Percentiles rank a stretch among this genome's conserved stretches.
Evolutionary conservation across 2,113 vertebrate genomes (phyloP).

Genomic region (Megaceryle maxima): DNA sequence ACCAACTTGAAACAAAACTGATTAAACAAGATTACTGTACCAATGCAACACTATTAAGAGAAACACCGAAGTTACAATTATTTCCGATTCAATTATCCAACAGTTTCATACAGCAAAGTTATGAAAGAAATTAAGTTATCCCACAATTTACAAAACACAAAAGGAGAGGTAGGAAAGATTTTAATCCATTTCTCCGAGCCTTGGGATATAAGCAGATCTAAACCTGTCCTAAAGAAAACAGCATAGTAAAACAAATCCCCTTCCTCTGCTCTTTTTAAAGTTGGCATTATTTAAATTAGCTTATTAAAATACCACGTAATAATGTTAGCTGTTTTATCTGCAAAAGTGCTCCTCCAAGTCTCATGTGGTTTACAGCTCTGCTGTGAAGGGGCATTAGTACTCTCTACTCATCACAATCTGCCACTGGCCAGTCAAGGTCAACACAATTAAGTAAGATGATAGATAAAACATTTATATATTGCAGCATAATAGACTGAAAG

Average conservation of each 20-base stretch:
- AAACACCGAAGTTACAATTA: not conserved
- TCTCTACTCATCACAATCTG: not conserved
- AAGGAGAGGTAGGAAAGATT: not conserved
- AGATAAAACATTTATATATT: not conserved
- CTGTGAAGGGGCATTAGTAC: not conserved
- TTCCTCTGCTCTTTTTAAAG: not conserved
- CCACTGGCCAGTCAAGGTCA: not conserved
- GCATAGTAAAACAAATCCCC: not conserved
- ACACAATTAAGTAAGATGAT: not conserved
- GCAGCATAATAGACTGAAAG: not conserved
- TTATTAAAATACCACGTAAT: not conserved
- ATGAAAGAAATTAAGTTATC: not conserved
- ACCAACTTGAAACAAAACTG: not conserved
- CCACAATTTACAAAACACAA: not conserved
- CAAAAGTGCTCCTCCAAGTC: not conserved
- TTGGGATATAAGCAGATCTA: not conserved
- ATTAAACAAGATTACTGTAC: not conserved
- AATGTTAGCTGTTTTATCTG: not conserved
- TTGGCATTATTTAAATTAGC: not conserved
- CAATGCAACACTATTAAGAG: not conserved
- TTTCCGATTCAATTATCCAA: not conserved
- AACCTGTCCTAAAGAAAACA: not conserved
- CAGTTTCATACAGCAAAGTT: not conserved
- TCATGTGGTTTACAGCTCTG: not conserved
- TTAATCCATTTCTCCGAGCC: not conserved